Conservation (phyloP, 92 coral and sea anemone genomes). For the Parazoanthus darwini region DNA sequence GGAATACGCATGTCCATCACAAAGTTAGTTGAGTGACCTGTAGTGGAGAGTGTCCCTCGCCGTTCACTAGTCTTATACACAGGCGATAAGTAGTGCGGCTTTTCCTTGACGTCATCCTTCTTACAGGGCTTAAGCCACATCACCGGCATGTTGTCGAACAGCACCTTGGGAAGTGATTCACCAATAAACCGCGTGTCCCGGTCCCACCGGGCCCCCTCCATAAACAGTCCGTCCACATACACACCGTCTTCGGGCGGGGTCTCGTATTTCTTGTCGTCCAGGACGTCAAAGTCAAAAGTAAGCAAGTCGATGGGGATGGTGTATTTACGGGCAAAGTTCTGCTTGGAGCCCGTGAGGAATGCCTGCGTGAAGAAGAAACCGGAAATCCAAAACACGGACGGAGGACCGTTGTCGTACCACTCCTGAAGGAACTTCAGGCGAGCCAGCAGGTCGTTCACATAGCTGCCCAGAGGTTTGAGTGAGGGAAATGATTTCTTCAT, state of each 20-base stretch:
- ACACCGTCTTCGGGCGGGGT: conserved; percentile 98
- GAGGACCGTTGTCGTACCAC: conserved; percentile 95
- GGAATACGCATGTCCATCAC: conserved; percentile 99
- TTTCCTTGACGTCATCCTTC: conserved; percentile 84
- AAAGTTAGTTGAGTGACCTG: conserved; percentile 99
- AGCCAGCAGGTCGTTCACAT: conserved; percentile 91
- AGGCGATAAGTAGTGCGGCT: conserved; percentile 94
- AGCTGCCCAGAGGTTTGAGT: conserved; percentile 95
- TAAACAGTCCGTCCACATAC: conserved; percentile 88
- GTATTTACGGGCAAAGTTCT: conserved; percentile 96
- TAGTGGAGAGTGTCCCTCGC: conserved; percentile 96
- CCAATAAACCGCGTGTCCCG: conserved; percentile 81
- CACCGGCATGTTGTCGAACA: conserved; percentile 88
- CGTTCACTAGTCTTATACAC: conserved; percentile 98
- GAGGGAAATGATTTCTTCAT: conserved; percentile 99
- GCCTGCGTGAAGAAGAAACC: conserved; percentile 99
- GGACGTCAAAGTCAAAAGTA: conserved; percentile 90
- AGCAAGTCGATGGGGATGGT: conserved; percentile 95
- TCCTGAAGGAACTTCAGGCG: conserved; percentile 96
- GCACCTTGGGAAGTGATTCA: conserved; percentile 87
- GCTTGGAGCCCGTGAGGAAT: conserved; percentile 97
- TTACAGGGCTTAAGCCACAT: conserved; percentile 97
- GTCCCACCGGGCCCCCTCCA: conserved; percentile 99
- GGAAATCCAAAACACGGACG: conserved; percentile 93
- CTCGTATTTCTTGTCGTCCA: conserved; percentile 88